Evolutionary conservation across 2,797 vertebrate genomes (phyloP), one percentile per base, ranked within the genome.

Genomic region (Micrastur ruficollis): DNA sequence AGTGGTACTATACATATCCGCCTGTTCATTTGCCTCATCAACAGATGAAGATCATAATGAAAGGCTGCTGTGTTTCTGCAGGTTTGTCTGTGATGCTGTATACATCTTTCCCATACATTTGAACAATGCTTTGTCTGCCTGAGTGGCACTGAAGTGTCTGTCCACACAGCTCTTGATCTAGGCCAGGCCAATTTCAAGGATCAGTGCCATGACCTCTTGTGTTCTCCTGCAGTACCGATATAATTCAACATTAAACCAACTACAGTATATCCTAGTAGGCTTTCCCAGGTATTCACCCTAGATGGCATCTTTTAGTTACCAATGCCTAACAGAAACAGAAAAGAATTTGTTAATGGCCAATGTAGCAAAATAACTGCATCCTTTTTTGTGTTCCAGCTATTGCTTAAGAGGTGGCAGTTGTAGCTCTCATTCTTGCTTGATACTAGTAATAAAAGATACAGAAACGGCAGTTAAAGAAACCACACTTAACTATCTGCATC

Each of bases 141-240:
- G 52, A 95, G 75, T n/a, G 38, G 38, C 67, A 85, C 67, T 87
- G 63, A 87, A 79, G 68, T 76, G 91, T 16, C 78, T 76, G 91
- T 16, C 78, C 80, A 80, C 78, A 68, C 5, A 76, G 81, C 71
- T 85, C 93, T 93, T 88, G 38, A 90, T 95, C 78, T 40, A 71
- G 78, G 88, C 72, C 89, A 95, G 93, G 81, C 47, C 95, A 80
- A 74, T 95, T 93, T 95, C 90, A 96, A 96, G 92, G 92, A 95
- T 95, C 90, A 92, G 27, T 0, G 15, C 55, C 56, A 52, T 4
- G 47, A 94, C 90, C 81, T 73, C 71, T 38, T 3, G 4, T n/a
- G 31, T 74, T 91, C 86, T 89, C n/a, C 74, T 81, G 21, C 42
- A 95, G 82, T 50, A 94, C 49, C 83, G 56, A 74, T 47, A 53